Evolutionary conservation across 2,888 invertebrate species (phyloP), one percentile per base, ranked within the genome.

Genomic region (Dendrolimus houi): DNA sequence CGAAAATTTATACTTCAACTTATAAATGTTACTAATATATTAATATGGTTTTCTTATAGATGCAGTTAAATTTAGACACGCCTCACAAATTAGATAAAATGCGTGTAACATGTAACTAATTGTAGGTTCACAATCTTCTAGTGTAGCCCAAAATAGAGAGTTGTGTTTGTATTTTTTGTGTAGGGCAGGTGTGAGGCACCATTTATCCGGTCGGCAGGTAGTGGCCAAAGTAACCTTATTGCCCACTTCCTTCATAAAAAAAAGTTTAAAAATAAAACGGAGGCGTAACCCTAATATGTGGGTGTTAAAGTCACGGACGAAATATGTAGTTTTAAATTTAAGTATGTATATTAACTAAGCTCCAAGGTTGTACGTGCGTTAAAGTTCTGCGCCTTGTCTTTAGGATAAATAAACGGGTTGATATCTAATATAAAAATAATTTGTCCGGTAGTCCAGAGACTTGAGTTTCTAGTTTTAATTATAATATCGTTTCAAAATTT

Each of bases 241-340:
- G 79, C 75, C 83, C 81, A 84, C 81, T 86, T 87, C 85, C 87
- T 83, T 71, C 66, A 80, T 79, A 79, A 83, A 85, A 77, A 77
- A 72, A 47, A 66, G 63, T 66, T 69, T 71, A 71, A 71, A 77
- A 79, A 75, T 70, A 72, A 72, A 72, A 64, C 58, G 59, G 60
- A 74, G 71, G 72, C 70, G 74, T 71, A 72, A 69, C 74, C 69
- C 62, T 75, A 79, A 82, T 77, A 71, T 71, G 52, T 70, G 72
- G 72, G 75, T 75, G 78, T 82, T 76, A 81, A 79, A 77, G 69
- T 72, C 70, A 72, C 67, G 75, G 74, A 72, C 72, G 70, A 63
- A 69, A 68, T 62, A 67, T 64, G 69, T 68, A 60, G 56, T 65
- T 63, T 69, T 57, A 64, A 62, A 64, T 68, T 65, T 63, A 64